A percentile compares a stretch with the other conserved stretches of the same genome.
These are phyloP conservation scores for Leucophora obtusa DNA, from an alignment of 2,888 invertebrate species.

Conservation along the genomic window DNA sequence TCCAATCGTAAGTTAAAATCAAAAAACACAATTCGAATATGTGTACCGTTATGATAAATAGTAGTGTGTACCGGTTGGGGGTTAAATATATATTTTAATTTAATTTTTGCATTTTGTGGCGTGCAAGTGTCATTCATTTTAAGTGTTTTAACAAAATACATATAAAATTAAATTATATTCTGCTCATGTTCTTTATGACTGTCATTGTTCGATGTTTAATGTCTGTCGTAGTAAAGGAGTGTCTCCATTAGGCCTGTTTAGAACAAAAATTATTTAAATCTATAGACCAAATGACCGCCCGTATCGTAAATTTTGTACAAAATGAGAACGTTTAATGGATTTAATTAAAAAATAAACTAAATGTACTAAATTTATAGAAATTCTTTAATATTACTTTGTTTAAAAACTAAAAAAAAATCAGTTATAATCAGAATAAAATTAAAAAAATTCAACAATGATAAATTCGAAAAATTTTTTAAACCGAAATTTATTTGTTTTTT, in stretches of 20 bases:
- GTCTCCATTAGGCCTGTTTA: conserved; percentile 53
- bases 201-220: conserved; percentile 27
- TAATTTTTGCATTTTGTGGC: conserved; percentile 56
- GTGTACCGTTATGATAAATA: too few species aligned
- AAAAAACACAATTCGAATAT: too few species aligned
- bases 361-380: background rate
- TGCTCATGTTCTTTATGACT: conserved; percentile 48
- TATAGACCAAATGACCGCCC: background rate
- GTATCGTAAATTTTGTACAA: background rate
- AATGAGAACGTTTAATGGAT: background rate
- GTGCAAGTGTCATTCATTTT: conserved; percentile 51
- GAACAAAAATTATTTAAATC: background rate
- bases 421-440: too few species aligned
- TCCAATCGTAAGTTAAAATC: too few species aligned
- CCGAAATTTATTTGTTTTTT: too few species aligned
- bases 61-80: too few species aligned
- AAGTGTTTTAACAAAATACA: conserved; percentile 18
- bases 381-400: background rate
- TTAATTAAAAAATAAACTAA: background rate
- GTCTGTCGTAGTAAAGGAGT: conserved; percentile 47
- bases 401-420: too few species aligned
- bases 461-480: too few species aligned
- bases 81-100: conserved; percentile 23
- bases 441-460: too few species aligned
- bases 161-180: conserved; percentile 32